Conservation (phyloP, 2,888 invertebrate genomes). For the Graphium colonna region DNA sequence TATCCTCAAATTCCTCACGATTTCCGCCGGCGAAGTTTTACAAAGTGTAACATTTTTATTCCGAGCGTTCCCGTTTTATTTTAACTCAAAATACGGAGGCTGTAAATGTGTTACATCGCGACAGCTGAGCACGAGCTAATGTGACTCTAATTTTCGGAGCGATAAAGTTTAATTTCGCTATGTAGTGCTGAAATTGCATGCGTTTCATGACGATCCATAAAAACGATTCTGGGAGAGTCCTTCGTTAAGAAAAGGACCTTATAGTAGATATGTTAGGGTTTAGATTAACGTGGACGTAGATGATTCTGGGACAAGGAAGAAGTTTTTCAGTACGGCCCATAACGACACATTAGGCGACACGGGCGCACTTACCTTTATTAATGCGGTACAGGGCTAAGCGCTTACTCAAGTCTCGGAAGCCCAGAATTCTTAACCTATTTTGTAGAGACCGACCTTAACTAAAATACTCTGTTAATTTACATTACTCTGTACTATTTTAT, state of each 20-base stretch:
- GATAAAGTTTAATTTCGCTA: constrained; percentile 45
- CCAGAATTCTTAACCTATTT: constrained; percentile 32
- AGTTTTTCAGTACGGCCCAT: constrained; percentile 71
- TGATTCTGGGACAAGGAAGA: constrained; percentile 50
- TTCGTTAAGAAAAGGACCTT: constrained; percentile 39
- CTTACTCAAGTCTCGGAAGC: constrained; percentile 35
- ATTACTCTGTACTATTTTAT: too few relatives aligned
- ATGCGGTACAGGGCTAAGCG: constrained; percentile 68
- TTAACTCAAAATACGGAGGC: constrained; percentile 16
- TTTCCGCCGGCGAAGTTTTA: neutral
- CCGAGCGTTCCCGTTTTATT: constrained; percentile 46
- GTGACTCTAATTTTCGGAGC: constrained; percentile 27
- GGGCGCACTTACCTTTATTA: constrained; percentile 73
- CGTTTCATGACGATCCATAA: constrained; percentile 56
- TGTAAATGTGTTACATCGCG: constrained; percentile 16
- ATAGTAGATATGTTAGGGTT: constrained; percentile 31
- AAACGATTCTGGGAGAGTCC: constrained; percentile 38
- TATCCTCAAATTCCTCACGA: neutral
- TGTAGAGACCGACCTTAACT: constrained; percentile 47
- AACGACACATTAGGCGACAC: constrained; percentile 73
- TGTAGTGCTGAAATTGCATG: constrained; percentile 53
- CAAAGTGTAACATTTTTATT: constrained; percentile 29
- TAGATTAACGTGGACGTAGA: constrained; percentile 34
- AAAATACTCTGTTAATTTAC: too few relatives aligned
- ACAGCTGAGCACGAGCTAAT: constrained; percentile 1